phyloP scores from a whole-genome alignment of 2,888 invertebrate species.

The Sminthurinus aureus region DNA sequence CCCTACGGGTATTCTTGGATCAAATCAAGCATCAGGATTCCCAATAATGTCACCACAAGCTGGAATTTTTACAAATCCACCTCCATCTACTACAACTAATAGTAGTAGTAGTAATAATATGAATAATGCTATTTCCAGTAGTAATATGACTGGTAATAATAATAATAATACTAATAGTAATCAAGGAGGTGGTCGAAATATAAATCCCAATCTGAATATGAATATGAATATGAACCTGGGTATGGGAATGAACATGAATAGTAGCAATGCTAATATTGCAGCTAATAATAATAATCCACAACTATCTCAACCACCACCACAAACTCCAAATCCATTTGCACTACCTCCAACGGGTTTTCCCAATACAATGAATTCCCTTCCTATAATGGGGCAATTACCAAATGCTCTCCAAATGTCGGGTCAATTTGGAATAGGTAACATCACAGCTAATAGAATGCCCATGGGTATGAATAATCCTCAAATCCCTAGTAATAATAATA shows the following conservation, averaged over 20 bases:
- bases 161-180: too few species aligned
- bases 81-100: slow-evolving; percentile 11
- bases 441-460: slow-evolving; percentile 27
- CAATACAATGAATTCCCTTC: slow-evolving; percentile 28
- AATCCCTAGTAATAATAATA: too few species aligned
- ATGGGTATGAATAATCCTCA: slow-evolving; percentile 2
- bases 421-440: slow-evolving; percentile 32
- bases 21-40: slow-evolving; percentile 27
- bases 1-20: slow-evolving; percentile 29
- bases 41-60: slow-evolving; percentile 20
- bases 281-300: slow-evolving; percentile 30
- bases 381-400: slow-evolving; percentile 29
- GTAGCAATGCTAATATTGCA: too few species aligned
- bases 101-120: too few species aligned
- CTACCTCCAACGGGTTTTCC: slow-evolving; percentile 22
- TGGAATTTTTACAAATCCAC: slow-evolving; percentile 16
- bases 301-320: slow-evolving; percentile 6
- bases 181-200: too few species aligned
- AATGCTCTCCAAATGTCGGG: neutral
- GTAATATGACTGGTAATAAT: too few species aligned
- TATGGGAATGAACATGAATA: too few species aligned
- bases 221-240: too few species aligned
- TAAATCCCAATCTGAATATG: too few species aligned
- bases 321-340: slow-evolving; percentile 30
- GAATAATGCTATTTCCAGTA: too few species aligned